Percentiles rank a stretch among this genome's conserved stretches.
Conservation (phyloP, 2,113 vertebrate genomes). For the Oreochromis aureus region DNA sequence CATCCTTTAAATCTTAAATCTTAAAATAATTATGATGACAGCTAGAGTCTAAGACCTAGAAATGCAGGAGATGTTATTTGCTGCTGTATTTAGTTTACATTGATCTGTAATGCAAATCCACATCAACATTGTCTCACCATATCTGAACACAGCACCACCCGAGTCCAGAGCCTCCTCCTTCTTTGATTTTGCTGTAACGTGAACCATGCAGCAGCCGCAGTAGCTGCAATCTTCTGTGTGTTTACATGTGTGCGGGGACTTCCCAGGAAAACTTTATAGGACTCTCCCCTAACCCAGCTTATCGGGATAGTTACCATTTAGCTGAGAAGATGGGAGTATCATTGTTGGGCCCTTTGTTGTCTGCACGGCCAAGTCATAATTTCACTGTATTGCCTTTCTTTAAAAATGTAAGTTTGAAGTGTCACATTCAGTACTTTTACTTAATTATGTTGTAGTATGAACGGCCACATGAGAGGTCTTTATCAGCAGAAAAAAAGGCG, state of each 20-base stretch:
- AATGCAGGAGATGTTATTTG: not conserved
- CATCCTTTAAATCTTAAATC: not conserved
- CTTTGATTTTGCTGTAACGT: no score
- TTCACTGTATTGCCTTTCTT: not conserved
- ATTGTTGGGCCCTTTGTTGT: not conserved
- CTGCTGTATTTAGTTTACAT: not conserved
- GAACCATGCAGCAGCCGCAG: no score
- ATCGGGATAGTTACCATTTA: not conserved
- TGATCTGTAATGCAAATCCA: not conserved
- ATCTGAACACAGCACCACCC: no score
- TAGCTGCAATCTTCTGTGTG: no score
- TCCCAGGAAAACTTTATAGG: no score
- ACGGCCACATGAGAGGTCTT: not conserved
- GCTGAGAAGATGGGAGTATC: fast-evolving
- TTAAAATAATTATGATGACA: not conserved
- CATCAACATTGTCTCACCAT: not conserved
- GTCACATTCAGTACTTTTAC: not conserved
- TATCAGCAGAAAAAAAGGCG: fast-evolving
- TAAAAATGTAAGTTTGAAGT: fast-evolving
- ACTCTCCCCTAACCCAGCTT: not conserved
- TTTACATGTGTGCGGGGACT: no score
- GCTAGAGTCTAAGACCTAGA: not conserved
- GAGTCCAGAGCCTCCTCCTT: no score
- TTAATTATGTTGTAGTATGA: not conserved
- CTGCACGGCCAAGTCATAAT: fast-evolving